A percentile compares a stretch with the other conserved stretches of the same genome.
Conservation (phyloP, 2,797 vertebrate species). For the Sebastes cheni region DNA sequence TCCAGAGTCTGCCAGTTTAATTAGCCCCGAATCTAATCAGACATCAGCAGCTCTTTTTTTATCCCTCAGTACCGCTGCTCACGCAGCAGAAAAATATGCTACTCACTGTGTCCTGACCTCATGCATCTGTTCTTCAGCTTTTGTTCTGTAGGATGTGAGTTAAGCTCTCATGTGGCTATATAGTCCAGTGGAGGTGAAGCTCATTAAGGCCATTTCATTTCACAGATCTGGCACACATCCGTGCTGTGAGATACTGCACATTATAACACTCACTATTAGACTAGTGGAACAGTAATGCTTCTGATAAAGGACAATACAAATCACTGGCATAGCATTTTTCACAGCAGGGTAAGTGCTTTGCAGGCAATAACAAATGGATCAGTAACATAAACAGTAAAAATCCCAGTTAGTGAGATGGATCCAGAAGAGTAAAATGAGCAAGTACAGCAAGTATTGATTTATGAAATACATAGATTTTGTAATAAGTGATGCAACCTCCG, state of each 20-base stretch:
- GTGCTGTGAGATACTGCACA: background rate
- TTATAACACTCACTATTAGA: background rate
- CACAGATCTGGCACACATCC: constrained; percentile 31
- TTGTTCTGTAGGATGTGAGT: constrained; percentile 59
- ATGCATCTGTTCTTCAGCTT: constrained; percentile 63
- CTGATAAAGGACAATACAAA: background rate
- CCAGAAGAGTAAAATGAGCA: background rate
- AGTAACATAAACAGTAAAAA: background rate
- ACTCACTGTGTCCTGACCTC: constrained; percentile 64
- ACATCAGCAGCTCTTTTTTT: constrained; percentile 55
- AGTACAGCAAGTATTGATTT: background rate
- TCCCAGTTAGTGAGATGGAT: background rate
- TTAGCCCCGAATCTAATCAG: constrained; percentile 70
- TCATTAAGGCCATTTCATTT: constrained; percentile 61
- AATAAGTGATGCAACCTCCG: too few species aligned
- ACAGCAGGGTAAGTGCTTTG: constrained; percentile 3
- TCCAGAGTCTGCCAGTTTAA: constrained; percentile 59
- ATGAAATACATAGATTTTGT: background rate
- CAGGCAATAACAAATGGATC: constrained; percentile 5
- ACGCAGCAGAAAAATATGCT: constrained; percentile 74
- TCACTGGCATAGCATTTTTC: background rate
- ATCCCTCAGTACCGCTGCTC: constrained; percentile 57
- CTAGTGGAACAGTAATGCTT: background rate
- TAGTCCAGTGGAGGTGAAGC: constrained; percentile 54
- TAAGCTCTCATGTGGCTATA: constrained; percentile 48